Evolutionary conservation across 23 tunicate genomes (phyloP).

Genomic region (Ciona savignyi): DNA sequence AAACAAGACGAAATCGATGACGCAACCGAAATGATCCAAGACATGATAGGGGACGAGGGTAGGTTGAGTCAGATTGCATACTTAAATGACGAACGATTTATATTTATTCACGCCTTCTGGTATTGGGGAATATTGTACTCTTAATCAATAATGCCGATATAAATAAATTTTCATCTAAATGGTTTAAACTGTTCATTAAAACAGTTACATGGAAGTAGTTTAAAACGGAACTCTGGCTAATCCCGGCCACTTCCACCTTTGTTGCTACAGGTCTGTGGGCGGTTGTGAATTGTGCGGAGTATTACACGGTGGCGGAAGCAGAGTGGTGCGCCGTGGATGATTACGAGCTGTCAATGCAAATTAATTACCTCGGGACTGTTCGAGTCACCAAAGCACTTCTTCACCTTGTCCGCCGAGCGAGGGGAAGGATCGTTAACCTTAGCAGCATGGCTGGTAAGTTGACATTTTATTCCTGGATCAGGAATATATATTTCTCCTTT

Average conservation of each 20-base stretch:
- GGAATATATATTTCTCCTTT: too few relatives aligned
- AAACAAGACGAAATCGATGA: conserved; percentile 73
- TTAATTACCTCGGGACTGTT: conserved; percentile 72
- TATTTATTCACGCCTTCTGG: too few relatives aligned
- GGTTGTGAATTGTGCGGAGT: conserved; percentile 77
- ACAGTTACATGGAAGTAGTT: too few relatives aligned
- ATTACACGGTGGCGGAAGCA: conserved; percentile 87
- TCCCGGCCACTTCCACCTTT: too few relatives aligned
- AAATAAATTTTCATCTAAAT: too few relatives aligned
- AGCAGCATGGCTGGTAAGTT: conserved; percentile 75
- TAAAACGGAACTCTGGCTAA: too few relatives aligned
- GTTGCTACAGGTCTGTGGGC: conserved; percentile 78
- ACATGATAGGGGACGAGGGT: conserved; percentile 93
- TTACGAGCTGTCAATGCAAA: conserved; percentile 55
- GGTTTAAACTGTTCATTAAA: too few relatives aligned
- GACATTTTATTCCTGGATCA: too few relatives aligned
- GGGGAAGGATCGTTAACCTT: conserved; percentile 78
- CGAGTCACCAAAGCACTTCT: conserved; percentile 72
- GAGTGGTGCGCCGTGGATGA: conserved; percentile 83
- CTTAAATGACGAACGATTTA: too few relatives aligned
- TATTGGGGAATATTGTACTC: too few relatives aligned
- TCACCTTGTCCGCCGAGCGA: conserved; percentile 55
- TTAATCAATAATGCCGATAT: too few relatives aligned
- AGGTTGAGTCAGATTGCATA: too few relatives aligned
- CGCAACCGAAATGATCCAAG: conserved; percentile 74